Evolutionary conservation across 37 sponge, comb jelly and placozoan species (phyloP).

Genomic region (Tethya wilhelma): DNA sequence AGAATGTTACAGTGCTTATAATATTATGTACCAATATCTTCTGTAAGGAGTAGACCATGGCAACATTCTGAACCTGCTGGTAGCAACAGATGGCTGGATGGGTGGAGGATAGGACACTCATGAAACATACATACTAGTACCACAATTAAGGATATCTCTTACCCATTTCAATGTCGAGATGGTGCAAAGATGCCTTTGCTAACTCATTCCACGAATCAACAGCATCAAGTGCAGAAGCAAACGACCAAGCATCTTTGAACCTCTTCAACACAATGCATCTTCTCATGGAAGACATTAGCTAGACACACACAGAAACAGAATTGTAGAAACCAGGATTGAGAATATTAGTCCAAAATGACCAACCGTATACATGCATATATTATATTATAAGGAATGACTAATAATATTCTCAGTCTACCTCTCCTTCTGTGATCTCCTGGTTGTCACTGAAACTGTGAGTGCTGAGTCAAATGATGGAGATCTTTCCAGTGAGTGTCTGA

Average conservation of each 20-base stretch:
- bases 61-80: constrained; percentile 80
- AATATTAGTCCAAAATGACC: neutral
- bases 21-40: constrained; percentile 49
- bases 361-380: neutral
- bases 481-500: constrained; percentile 84
- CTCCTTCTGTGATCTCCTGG: constrained; percentile 65
- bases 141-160: neutral
- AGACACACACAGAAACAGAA: constrained; percentile 20
- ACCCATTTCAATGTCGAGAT: constrained; percentile 88
- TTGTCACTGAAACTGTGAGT: constrained; percentile 75
- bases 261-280: constrained; percentile 66
- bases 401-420: too few species aligned
- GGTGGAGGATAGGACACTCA: too few species aligned
- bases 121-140: neutral
- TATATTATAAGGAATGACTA: too few species aligned
- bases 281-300: constrained; percentile 53
- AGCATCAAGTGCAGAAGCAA: constrained; percentile 73
- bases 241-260: constrained; percentile 91
- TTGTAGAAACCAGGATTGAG: neutral
- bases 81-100: constrained; percentile 89
- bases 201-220: constrained; percentile 75
- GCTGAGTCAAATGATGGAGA: constrained; percentile 51
- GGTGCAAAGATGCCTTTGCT: constrained; percentile 71
- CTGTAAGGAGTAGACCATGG: constrained; percentile 82
- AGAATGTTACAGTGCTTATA: too few species aligned